Conservation (phyloP, 2,888 invertebrate species). For the Cerastis leucographa region DNA sequence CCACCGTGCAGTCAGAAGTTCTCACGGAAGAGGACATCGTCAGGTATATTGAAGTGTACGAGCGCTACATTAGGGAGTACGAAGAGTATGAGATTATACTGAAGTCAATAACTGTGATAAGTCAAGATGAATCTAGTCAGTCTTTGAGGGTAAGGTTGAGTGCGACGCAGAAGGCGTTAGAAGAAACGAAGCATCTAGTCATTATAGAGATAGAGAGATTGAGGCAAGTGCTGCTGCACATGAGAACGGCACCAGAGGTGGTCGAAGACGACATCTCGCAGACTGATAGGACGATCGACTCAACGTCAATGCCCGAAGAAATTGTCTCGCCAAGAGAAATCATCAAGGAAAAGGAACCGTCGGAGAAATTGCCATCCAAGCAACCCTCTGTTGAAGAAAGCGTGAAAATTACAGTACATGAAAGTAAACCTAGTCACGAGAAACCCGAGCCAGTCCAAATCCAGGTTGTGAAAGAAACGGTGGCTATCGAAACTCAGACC, state of each 20-base stretch:
- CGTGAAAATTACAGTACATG: constrained; percentile 70
- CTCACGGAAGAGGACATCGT: constrained; percentile 84
- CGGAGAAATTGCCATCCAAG: constrained; percentile 67
- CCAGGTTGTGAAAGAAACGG: constrained; percentile 70
- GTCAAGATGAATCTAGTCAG: constrained; percentile 88
- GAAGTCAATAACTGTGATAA: constrained; percentile 86
- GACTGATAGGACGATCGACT: constrained; percentile 92
- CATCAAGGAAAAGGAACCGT: constrained; percentile 61
- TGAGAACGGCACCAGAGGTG: constrained; percentile 80
- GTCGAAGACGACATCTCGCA: constrained; percentile 88
- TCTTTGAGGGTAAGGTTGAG: constrained; percentile 90
- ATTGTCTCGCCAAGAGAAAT: constrained; percentile 86
- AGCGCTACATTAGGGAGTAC: constrained; percentile 86
- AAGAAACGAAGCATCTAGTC: constrained; percentile 92
- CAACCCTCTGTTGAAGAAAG: constrained; percentile 64
- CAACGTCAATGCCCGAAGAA: constrained; percentile 93
- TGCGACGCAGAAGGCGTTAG: constrained; percentile 90
- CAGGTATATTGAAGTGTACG: constrained; percentile 87
- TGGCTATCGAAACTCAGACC: constrained; percentile 92
- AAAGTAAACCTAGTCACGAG: constrained; percentile 72
- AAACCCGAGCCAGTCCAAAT: constrained; percentile 57
- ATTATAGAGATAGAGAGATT: constrained; percentile 91
- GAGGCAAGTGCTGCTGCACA: constrained; percentile 85
- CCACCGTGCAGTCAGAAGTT: constrained; percentile 81
- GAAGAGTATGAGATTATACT: constrained; percentile 87